These are phyloP conservation scores for Cyphomyrus plagiostoma DNA, from an alignment of 2,113 vertebrate genomes.

Conservation along the genomic window DNA sequence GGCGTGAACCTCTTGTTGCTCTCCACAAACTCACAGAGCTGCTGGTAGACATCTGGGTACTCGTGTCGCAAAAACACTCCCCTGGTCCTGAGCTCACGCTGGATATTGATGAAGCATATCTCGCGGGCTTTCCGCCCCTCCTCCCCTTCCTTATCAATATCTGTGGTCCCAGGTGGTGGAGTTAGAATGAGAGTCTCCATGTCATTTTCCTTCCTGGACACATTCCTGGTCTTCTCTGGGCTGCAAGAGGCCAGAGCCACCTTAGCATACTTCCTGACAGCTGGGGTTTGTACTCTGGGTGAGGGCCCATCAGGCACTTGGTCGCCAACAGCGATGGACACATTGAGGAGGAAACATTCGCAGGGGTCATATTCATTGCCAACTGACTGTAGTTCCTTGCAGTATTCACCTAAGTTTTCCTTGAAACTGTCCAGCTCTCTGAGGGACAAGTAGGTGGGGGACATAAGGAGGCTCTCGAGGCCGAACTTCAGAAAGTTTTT, in stretches of 20 bases:
- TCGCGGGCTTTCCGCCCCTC: constrained; percentile 87
- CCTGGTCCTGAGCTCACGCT: constrained; percentile 86
- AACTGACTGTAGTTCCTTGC: constrained; percentile 80
- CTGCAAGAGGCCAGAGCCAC: constrained; percentile 88
- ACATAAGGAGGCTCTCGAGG: constrained; percentile 83
- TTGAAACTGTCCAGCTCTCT: constrained; percentile 87
- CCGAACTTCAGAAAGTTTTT: constrained; percentile 89
- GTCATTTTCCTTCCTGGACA: constrained; percentile 77
- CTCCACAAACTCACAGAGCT: constrained; percentile 95
- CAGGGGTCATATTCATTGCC: constrained; percentile 90
- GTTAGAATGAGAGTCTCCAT: constrained; percentile 97
- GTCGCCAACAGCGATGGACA: constrained; percentile 89
- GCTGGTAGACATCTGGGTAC: constrained; percentile 86
- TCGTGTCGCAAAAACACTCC: constrained; percentile 94
- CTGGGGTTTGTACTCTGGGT: constrained; percentile 73
- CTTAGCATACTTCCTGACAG: constrained; percentile 94
- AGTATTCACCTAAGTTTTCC: constrained; percentile 86
- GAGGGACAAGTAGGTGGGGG: constrained; percentile 89
- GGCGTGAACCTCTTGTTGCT: constrained; percentile 90
- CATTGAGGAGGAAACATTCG: constrained; percentile 96
- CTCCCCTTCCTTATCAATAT: constrained; percentile 88
- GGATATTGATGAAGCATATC: constrained; percentile 95
- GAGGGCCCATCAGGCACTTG: constrained; percentile 73
- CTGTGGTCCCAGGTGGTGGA: constrained; percentile 82
- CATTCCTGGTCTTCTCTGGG: constrained; percentile 68